Evolutionary conservation across 2,888 invertebrate species (phyloP), one percentile per base, ranked within the genome.

Genomic region (Nomada lathburiana): DNA sequence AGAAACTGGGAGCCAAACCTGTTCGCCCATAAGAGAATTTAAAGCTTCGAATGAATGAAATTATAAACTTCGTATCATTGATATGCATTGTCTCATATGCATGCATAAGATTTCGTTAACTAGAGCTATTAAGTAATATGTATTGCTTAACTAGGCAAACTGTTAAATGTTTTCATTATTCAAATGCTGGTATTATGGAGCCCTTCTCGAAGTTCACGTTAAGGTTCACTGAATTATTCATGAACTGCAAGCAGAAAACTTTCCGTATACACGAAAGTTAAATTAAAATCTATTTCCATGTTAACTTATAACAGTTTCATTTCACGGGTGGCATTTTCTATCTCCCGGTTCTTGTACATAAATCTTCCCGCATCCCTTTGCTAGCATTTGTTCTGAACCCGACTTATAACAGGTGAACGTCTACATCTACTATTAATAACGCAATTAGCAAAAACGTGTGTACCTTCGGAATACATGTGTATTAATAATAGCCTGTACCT

Each of bases 261-360:
- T 83, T 73, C 29, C 36, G 77, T 76, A 78, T 26, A 63, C 70
- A 71, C 26, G 20, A 44, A 83, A 84, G 76, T 79, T 84, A 86
- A 86, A 86, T 86, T 86, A 84, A 86, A 84, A 65, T 86, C 84
- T 71, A 84, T 82, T 72, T 55, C 70, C 18, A 26, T 55, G 71
- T 84, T 79, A 69, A 68, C 81, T 83, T 76, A 65, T 76, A 77
- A 83, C 69, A 52, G 71, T 70, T 42, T 23, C 72, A 9, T 26
- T 18, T 11, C n/a, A 10, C n/a, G 42, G 1, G 16, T 26, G 11
- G 2, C 42, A 10, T 52, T n/a, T 23, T 23, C 26, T 26, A 11
- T 16, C 26, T 44, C 9, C 9, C n/a, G 16, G 29, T 42, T 36
- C n/a, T 44, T 63, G 42, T 57, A 47, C 70, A 26, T 23, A 53